phyloP scores from a whole-genome alignment of 2,888 invertebrate genomes.

The Morpho helenor region DNA sequence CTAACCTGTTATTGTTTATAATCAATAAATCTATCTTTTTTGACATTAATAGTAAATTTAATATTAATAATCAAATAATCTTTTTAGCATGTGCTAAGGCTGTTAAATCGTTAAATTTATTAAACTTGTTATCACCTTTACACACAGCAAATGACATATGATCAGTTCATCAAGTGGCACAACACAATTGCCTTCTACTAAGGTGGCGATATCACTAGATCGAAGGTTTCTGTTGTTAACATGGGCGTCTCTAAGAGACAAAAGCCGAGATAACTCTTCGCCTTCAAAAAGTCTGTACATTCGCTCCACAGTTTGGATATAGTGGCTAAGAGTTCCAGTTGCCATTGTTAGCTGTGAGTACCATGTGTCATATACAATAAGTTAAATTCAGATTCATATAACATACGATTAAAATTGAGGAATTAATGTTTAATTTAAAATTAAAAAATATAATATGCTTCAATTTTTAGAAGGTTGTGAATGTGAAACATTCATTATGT shows the following conservation, averaged over 20 bases:
- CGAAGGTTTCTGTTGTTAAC: conserved; percentile 84
- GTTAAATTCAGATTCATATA: too few species aligned
- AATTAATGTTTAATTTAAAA: too few species aligned
- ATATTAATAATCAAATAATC: too few species aligned
- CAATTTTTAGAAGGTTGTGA: too few species aligned
- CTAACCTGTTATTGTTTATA: too few species aligned
- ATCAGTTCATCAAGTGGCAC: conserved; percentile 88
- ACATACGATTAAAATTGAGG: too few species aligned
- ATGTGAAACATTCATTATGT: too few species aligned
- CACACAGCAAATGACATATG: conserved; percentile 84
- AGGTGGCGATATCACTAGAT: conserved; percentile 83
- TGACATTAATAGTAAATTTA: too few species aligned
- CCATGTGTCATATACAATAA: too few species aligned
- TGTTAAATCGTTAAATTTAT: too few species aligned
- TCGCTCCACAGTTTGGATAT: conserved; percentile 76
- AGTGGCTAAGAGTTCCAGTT: conserved; percentile 54
- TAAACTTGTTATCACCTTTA: conserved; percentile 65
- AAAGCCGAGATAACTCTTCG: conserved; percentile 74
- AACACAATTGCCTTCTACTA: conserved; percentile 84
- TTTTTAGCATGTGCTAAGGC: too few species aligned
- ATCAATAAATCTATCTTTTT: too few species aligned
- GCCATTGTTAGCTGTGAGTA: conserved; percentile 32
- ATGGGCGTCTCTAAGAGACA: conserved; percentile 86
- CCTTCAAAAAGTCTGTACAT: conserved; percentile 82
- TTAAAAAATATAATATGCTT: not conserved